Percentiles rank a stretch among this genome's conserved stretches.
phyloP scores from a whole-genome alignment of 2,113 vertebrate species.

The Petaurus breviceps region DNA sequence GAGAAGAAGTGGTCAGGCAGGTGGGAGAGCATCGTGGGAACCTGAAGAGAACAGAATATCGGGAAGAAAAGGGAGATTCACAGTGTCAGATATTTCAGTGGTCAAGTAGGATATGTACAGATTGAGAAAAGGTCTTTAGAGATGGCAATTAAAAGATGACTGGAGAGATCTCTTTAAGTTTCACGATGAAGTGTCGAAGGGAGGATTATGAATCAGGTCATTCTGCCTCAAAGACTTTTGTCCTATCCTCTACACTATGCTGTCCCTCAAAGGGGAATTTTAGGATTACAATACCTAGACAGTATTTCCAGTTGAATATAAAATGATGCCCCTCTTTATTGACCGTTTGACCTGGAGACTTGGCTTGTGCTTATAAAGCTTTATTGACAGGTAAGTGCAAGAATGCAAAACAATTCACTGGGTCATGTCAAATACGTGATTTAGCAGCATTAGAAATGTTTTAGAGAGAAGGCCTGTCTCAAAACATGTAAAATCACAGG shows the following conservation, averaged over 20 bases:
- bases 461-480: not conserved
- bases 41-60: not conserved
- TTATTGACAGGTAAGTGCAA: not conserved
- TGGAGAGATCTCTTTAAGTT: not conserved
- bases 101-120: not conserved
- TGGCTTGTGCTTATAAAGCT: not conserved
- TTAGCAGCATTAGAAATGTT: not conserved
- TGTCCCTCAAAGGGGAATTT: not conserved
- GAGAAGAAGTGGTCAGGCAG: not conserved
- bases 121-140: not conserved
- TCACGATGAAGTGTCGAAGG: not conserved
- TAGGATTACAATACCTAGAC: not conserved
- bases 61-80: not conserved
- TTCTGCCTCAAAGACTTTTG: not conserved
- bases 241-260: not conserved
- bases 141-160: not conserved
- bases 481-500: not conserved
- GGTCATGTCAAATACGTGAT: not conserved
- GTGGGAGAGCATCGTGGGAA: not conserved
- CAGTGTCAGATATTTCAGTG: not conserved
- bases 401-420: not conserved
- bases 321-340: not conserved
- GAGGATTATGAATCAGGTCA: not conserved
- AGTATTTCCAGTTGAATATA: not conserved
- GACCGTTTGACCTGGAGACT: not conserved